phyloP scores from a whole-genome alignment of 2,113 vertebrate genomes.

The Anas platyrhynchos region DNA sequence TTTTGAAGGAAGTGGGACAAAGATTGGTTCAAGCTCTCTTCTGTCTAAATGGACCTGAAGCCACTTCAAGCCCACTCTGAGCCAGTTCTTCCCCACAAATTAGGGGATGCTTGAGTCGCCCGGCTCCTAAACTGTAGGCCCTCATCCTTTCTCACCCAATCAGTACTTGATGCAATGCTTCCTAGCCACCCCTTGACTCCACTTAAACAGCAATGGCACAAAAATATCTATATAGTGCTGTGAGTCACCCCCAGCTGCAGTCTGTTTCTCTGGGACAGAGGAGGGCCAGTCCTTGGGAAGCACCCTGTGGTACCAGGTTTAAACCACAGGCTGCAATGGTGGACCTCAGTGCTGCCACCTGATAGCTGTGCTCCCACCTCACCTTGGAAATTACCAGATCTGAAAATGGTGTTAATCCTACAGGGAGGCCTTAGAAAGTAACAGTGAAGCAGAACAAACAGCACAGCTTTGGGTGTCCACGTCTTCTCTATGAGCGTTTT shows the following conservation, averaged over 20 bases:
- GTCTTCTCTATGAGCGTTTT: background rate
- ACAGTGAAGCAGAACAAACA: background rate
- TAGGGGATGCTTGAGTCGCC: background rate
- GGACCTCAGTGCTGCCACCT: background rate
- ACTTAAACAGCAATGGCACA: background rate
- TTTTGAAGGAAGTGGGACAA: background rate
- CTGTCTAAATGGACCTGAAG: background rate
- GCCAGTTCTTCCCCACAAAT: background rate
- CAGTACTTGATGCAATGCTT: background rate
- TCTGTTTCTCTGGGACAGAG: fast-evolving
- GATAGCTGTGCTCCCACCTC: fast-evolving
- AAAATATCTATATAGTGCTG: background rate
- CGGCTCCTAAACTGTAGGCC: background rate
- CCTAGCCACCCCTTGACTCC: background rate
- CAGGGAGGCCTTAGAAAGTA: background rate
- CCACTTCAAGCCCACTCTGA: background rate
- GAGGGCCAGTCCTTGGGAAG: background rate
- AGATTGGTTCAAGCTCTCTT: background rate
- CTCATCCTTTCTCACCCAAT: background rate
- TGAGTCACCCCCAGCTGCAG: fast-evolving
- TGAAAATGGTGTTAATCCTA: background rate
- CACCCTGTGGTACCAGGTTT: fast-evolving
- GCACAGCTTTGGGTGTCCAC: background rate
- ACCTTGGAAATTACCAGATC: background rate
- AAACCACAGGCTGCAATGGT: background rate